phyloP scores from a whole-genome alignment of 23 tunicate species.

The Halocynthia aurantium region DNA sequence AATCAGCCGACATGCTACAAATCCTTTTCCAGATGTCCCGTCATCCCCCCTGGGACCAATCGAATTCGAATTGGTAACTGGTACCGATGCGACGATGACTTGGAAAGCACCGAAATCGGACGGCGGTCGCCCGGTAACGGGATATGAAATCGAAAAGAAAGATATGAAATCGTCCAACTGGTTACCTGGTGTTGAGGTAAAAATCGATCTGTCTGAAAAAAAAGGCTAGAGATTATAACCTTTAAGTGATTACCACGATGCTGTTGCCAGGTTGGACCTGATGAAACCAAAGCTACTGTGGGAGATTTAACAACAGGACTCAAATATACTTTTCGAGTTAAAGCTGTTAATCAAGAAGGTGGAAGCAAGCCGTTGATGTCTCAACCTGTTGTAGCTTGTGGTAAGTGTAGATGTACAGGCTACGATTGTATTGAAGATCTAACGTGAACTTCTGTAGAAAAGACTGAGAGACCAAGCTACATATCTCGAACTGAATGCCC shows the following conservation, averaged over 20 bases:
- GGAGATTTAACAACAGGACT: constrained; percentile 60
- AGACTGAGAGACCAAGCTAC: no score
- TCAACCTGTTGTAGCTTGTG: constrained; percentile 64
- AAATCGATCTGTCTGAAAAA: background rate
- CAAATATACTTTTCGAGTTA: constrained; percentile 76
- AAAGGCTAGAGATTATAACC: background rate
- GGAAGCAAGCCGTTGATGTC: constrained; percentile 86
- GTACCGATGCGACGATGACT: constrained; percentile 63
- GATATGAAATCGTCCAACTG: constrained; percentile 73
- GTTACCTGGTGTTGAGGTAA: constrained; percentile 51
- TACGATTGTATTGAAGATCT: background rate
- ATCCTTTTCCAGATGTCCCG: constrained; percentile 55
- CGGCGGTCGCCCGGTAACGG: constrained; percentile 65
- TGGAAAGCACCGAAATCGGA: constrained; percentile 86
- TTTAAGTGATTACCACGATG: background rate
- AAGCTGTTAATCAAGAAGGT: constrained; percentile 77
- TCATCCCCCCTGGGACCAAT: constrained; percentile 77
- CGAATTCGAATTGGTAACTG: constrained; percentile 50
- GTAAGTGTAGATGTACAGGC: constrained; percentile 19
- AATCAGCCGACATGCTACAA: background rate
- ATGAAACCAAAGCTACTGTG: constrained; percentile 30
- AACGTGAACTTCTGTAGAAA: no score
- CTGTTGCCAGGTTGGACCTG: constrained; percentile 53
- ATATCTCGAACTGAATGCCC: no score
- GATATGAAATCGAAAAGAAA: constrained; percentile 78